Evolutionary conservation across 2,888 invertebrate genomes (phyloP).

Genomic region (Bombyx huttoni): DNA sequence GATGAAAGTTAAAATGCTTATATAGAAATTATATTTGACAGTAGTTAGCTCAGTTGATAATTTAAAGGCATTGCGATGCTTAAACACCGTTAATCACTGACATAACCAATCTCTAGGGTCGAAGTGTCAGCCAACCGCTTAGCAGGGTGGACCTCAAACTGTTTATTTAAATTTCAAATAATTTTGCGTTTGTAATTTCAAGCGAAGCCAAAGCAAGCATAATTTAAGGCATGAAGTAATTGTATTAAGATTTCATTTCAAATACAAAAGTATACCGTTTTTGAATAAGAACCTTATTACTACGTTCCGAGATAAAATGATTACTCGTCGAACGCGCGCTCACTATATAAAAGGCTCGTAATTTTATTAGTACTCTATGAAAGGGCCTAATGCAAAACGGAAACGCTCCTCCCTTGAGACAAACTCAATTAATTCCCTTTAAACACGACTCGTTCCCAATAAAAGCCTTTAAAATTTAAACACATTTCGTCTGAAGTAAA

Average conservation of each 20-base stretch:
- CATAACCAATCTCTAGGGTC: too few species aligned
- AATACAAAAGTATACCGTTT: not conserved
- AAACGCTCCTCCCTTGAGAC: constrained; percentile 59
- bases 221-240: too few species aligned
- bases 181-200: too few species aligned
- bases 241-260: not conserved
- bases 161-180: too few species aligned
- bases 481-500: constrained; percentile 27
- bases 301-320: constrained; percentile 2
- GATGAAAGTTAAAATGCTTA: too few species aligned
- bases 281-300: not conserved
- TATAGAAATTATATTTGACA: too few species aligned
- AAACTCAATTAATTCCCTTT: constrained; percentile 67
- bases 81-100: too few species aligned
- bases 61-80: too few species aligned
- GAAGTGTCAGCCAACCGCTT: too few species aligned
- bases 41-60: too few species aligned
- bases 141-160: too few species aligned
- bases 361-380: constrained; percentile 54
- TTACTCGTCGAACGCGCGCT: constrained; percentile 12
- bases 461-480: constrained; percentile 63
- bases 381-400: constrained; percentile 58
- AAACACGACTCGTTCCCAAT: constrained; percentile 47
- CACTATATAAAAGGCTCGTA: constrained; percentile 45
- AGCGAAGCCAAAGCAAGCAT: too few species aligned